Base-by-base conservation (phyloP, 1,140 invertebrate species). In the Oryzaephilus surinamensis region DNA sequence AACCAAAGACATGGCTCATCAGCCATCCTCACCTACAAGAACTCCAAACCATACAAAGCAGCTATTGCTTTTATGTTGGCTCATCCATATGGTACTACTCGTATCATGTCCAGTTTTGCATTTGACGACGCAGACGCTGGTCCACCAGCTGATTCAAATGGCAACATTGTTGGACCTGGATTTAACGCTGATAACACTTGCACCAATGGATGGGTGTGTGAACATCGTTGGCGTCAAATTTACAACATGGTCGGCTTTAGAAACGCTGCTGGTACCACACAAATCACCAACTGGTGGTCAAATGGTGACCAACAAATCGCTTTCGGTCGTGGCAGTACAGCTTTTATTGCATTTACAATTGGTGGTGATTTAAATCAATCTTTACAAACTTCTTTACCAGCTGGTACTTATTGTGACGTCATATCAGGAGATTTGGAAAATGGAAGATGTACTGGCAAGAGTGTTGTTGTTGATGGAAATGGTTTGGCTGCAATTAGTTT, bases 181-280 rank as follows among this genome's bases (percentile, higher is more conserved):
- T 74, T 85, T 26, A 74, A 78, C 23, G 34, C 65, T n/a, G 73
- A 85, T 48, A 66, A 71, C 1, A 69, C 64, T 1, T 93, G 88
- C 50, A 72, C 69, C 1, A 77, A 79, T 50, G 86, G 84, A 1
- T 94, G 86, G 86, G 62, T 91, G 0, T 94, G 90, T 56, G 89
- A 94, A 61, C 89, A 94, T 60, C 72, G 85, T 13, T 92, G 86
- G 87, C 63, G 75, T 4, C 75, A 82, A 54, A 87, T 91, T 48
- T 78, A 66, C 57, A 79, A 81, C 44, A 91, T 91, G 86, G 80
- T 84, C 1, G 57, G 55, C 2, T 88, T 89, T 59, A 67, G 79
- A 23, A 85, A 82, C 52, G 62, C 66, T 1, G 82, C 73, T 3
- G 58, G 61, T 23, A 67, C 64, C 8, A 71, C 71, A 4, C 46